Evolutionary conservation across 2,888 invertebrate genomes (phyloP).

Genomic region (Malachius bipustulatus): DNA sequence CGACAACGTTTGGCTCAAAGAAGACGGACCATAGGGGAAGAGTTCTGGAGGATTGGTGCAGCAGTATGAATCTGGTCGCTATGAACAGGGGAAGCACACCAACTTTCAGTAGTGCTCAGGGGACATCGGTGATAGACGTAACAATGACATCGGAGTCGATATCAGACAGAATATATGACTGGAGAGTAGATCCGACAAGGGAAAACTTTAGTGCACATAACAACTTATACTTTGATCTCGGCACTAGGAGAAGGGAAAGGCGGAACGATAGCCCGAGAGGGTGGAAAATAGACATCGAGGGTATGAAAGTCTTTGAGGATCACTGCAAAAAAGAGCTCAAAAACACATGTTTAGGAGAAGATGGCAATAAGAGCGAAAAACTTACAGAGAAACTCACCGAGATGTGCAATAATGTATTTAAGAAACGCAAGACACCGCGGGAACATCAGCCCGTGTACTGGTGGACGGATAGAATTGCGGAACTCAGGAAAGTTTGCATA

Average conservation of each 20-base stretch:
- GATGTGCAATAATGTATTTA: not conserved
- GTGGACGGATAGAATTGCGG: constrained; percentile 6
- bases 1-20: constrained; percentile 6
- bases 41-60: constrained; percentile 7
- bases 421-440: constrained; percentile 2
- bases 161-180: constrained; percentile 2
- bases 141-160: constrained; percentile 5
- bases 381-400: not conserved
- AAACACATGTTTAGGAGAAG: no score
- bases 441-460: not conserved
- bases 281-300: no score
- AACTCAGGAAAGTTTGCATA: constrained; percentile 1
- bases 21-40: constrained; percentile 6
- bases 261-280: no score
- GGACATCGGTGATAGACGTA: constrained; percentile 5
- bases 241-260: no score
- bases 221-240: no score
- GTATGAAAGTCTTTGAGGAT: no score
- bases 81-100: constrained; percentile 7
- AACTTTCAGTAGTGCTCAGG: constrained; percentile 7
- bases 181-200: constrained; percentile 5
- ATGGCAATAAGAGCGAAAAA: not conserved
- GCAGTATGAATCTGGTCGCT: constrained; percentile 2
- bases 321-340: no score
- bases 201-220: no score